These are phyloP conservation scores for Cataglyphis livida DNA, from an alignment of 2,888 invertebrate genomes.

Conservation along the genomic window DNA sequence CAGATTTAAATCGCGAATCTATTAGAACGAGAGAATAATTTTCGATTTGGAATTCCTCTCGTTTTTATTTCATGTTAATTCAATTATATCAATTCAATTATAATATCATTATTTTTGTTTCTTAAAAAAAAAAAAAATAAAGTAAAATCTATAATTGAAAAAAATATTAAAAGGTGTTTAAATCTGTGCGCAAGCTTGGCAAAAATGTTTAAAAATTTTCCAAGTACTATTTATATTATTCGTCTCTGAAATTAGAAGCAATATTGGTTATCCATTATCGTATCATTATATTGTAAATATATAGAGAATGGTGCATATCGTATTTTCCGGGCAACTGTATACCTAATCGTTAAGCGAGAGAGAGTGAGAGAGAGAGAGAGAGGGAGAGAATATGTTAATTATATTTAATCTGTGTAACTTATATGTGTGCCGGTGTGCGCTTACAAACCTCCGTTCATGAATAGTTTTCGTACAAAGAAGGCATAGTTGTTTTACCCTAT, in stretches of 20 bases:
- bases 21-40: conserved; percentile 12
- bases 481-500: background rate
- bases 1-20: conserved; percentile 21
- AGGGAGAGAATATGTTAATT: conserved; percentile 54
- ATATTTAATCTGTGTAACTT: conserved; percentile 51
- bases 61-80: background rate
- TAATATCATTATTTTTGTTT: background rate
- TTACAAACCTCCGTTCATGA: background rate
- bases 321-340: background rate
- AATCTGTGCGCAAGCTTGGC: background rate
- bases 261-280: background rate
- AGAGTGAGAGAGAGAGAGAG: background rate
- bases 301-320: background rate
- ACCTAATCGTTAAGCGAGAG: background rate
- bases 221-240: background rate
- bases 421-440: background rate
- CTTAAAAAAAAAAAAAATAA: background rate
- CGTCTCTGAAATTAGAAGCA: background rate
- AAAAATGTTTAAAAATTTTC: background rate
- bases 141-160: background rate
- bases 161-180: background rate
- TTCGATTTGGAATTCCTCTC: too few species aligned
- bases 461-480: conserved; percentile 33
- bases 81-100: background rate
- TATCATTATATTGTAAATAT: background rate